A percentile compares a stretch with the other conserved stretches of the same genome.
Conservation (phyloP, 2,888 invertebrate species). For the Micoletzkya japonica region DNA sequence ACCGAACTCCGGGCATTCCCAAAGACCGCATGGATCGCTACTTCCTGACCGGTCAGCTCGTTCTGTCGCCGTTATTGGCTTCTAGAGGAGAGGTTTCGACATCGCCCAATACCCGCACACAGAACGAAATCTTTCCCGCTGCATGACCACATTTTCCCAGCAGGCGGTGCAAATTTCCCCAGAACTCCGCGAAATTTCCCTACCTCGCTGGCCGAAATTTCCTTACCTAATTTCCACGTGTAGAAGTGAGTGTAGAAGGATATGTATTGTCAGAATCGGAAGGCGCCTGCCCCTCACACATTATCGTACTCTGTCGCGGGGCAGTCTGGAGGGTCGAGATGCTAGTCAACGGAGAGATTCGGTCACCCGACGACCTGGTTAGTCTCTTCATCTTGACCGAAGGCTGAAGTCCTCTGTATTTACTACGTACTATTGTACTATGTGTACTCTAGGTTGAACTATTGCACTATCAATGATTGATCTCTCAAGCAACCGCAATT, state of each 20-base stretch:
- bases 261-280: conserved; percentile 18
- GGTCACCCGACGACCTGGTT: conserved; percentile 26
- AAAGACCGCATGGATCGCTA: conserved; percentile 44
- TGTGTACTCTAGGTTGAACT: too few species aligned
- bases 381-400: not conserved
- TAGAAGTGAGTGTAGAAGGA: conserved; percentile 4
- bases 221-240: too few species aligned
- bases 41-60: conserved; percentile 43
- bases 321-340: conserved; percentile 66
- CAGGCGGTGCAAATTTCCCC: too few species aligned
- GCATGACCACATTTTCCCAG: too few species aligned
- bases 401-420: not conserved
- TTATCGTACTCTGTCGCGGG: conserved; percentile 61
- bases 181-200: too few species aligned
- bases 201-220: too few species aligned
- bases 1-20: conserved; percentile 56
- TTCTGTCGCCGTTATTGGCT: not conserved
- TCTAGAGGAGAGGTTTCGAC: too few species aligned
- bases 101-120: too few species aligned
- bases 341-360: conserved; percentile 19
- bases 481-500: not conserved
- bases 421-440: not conserved
- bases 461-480: conserved; percentile 6
- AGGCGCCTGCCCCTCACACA: conserved; percentile 23
- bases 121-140: too few species aligned